These are phyloP conservation scores for Thymallus thymallus DNA, from an alignment of 2,113 vertebrate genomes.

Conservation along the genomic window DNA sequence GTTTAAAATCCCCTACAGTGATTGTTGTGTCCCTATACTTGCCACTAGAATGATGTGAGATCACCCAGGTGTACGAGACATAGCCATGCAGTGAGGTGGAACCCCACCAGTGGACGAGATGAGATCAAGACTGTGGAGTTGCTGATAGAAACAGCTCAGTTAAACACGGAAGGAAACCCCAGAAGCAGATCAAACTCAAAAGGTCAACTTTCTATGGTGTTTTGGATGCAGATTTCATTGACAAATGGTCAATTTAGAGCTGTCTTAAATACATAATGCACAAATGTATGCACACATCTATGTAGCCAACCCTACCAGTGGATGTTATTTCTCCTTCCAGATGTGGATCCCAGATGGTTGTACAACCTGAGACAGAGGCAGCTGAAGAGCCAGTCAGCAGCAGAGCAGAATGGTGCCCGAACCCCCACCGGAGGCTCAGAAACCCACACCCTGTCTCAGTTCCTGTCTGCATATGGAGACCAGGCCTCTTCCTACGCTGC, in stretches of 20 bases:
- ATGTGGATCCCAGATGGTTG: constrained; percentile 83
- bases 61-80: constrained; percentile 86
- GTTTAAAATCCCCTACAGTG: not conserved
- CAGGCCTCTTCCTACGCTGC: constrained; percentile 87
- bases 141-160: constrained; percentile 77
- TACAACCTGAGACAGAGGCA: constrained; percentile 79
- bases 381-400: constrained; percentile 67
- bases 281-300: not conserved
- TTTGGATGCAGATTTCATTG: not conserved
- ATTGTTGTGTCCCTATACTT: constrained; percentile 29
- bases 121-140: constrained; percentile 86
- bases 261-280: not conserved
- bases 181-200: constrained; percentile 74
- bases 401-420: constrained; percentile 43
- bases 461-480: constrained; percentile 78
- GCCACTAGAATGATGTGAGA: constrained; percentile 82
- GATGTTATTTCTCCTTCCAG: constrained; percentile 40
- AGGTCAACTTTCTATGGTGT: constrained; percentile 69
- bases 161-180: constrained; percentile 69
- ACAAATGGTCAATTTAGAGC: too few relatives aligned
- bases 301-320: not conserved
- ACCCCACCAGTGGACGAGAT: constrained; percentile 71
- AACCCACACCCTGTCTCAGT: constrained; percentile 75
- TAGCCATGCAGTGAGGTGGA: constrained; percentile 79
- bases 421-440: constrained; percentile 73